These are phyloP conservation scores for Philopedon plagiatum DNA, from an alignment of 2,888 invertebrate genomes.

Conservation along the genomic window DNA sequence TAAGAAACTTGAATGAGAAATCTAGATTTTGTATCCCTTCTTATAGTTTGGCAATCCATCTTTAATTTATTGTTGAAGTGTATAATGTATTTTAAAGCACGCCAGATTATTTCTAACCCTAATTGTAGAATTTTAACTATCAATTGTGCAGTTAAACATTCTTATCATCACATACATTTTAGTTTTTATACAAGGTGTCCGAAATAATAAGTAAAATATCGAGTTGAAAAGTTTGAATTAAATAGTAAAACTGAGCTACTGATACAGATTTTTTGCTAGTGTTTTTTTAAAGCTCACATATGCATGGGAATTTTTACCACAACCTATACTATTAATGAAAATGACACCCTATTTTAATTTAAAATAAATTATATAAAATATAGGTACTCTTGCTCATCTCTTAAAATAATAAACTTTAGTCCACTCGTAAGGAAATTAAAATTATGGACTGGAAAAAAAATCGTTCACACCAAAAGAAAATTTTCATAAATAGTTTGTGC, in stretches of 20 bases:
- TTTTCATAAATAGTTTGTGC: too few species aligned
- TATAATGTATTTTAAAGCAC: not conserved
- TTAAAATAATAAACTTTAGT: too few species aligned
- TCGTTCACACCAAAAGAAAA: too few species aligned
- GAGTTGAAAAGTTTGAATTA: conserved; percentile 12
- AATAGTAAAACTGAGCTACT: conserved; percentile 10
- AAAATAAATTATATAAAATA: too few species aligned
- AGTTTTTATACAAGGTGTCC: conserved; percentile 35
- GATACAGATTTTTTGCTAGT: not conserved
- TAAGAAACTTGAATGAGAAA: too few species aligned
- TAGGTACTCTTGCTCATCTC: too few species aligned
- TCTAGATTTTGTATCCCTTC: too few species aligned
- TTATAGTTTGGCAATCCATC: too few species aligned
- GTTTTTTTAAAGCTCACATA: conserved; percentile 20
- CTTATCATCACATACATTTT: conserved; percentile 32
- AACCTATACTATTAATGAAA: not conserved
- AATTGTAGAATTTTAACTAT: conserved; percentile 33
- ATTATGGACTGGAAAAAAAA: too few species aligned
- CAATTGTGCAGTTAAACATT: conserved; percentile 34
- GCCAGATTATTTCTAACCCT: not conserved
- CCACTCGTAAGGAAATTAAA: too few species aligned
- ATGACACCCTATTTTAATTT: conserved; percentile 9
- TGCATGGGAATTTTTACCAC: not conserved
- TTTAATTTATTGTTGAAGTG: too few species aligned
- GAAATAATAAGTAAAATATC: conserved; percentile 23